phyloP scores from a whole-genome alignment of 2,888 invertebrate genomes.

The Sclerodermus sp. region DNA sequence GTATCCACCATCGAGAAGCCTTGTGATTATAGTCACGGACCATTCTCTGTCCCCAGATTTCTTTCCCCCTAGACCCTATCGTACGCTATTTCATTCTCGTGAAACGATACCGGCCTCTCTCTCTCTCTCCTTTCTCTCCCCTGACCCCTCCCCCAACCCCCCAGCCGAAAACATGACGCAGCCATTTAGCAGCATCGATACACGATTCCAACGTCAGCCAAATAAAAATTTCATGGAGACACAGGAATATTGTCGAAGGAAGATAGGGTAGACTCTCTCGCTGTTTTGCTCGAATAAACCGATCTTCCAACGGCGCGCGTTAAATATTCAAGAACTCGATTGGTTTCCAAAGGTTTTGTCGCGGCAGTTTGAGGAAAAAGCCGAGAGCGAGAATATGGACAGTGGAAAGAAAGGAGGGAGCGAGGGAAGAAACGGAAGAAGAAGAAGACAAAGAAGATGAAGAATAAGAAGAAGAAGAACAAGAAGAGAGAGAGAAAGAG shows the following conservation, averaged over 20 bases:
- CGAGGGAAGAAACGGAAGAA: neutral
- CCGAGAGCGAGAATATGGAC: neutral
- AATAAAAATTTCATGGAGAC: no score
- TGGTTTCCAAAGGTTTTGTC: no score
- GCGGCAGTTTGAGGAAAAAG: neutral
- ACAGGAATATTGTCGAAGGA: no score
- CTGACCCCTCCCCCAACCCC: no score
- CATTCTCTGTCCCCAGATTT: conserved; percentile 22
- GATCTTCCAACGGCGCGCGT: no score
- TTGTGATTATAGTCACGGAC: conserved; percentile 42
- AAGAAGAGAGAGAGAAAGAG: conserved; percentile 24
- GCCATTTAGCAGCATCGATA: no score
- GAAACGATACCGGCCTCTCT: conserved; percentile 12
- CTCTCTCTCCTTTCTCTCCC: no score
- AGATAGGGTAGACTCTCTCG: no score
- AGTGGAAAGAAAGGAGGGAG: conserved; percentile 2
- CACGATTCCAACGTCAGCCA: no score
- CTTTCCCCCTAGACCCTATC: conserved; percentile 20
- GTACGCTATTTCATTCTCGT: conserved; percentile 4
- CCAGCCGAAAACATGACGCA: no score
- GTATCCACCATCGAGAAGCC: conserved; percentile 37
- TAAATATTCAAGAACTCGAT: no score
- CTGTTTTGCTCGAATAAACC: no score
- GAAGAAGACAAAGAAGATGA: conserved; percentile 3
- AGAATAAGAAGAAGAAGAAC: conserved; percentile 24